Evolutionary conservation across 2,888 invertebrate species (phyloP).

Genomic region (Pterostichus madidus): DNA sequence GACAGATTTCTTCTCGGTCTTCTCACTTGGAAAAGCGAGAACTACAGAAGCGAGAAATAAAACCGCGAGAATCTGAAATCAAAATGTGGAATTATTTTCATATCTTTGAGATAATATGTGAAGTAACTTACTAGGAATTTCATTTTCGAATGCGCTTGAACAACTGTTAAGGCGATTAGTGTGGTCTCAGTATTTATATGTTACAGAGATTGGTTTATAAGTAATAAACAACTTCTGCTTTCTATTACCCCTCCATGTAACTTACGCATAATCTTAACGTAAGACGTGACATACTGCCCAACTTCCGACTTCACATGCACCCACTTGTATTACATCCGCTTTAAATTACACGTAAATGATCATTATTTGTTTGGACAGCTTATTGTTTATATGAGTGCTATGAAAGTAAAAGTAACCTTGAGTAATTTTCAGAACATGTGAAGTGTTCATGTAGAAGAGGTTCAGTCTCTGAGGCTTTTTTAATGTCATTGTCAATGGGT

Average conservation of each 20-base stretch:
- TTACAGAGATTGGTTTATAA: slow-evolving; percentile 69
- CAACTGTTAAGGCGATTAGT: slow-evolving; percentile 72
- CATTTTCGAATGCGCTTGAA: slow-evolving; percentile 72
- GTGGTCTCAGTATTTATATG: slow-evolving; percentile 71
- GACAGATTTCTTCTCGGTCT: slow-evolving; percentile 71
- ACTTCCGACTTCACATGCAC: slow-evolving; percentile 41
- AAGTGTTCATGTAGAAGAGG: neutral
- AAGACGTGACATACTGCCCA: slow-evolving; percentile 55
- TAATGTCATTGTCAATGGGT: slow-evolving; percentile 64
- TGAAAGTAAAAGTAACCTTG: slow-evolving; percentile 66
- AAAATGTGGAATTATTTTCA: slow-evolving; percentile 54
- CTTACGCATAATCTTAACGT: slow-evolving; percentile 54
- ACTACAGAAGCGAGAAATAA: slow-evolving; percentile 75
- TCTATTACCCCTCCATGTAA: slow-evolving; percentile 70
- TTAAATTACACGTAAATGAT: neutral
- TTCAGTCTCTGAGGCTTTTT: neutral
- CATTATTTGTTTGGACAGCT: slow-evolving; percentile 11
- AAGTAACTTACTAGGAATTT: slow-evolving; percentile 73
- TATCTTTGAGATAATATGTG: too few species aligned
- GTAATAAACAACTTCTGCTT: slow-evolving; percentile 69
- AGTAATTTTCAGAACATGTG: slow-evolving; percentile 33
- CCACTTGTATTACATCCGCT: slow-evolving; percentile 11
- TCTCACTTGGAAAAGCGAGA: slow-evolving; percentile 73
- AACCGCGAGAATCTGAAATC: slow-evolving; percentile 73
- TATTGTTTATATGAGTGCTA: slow-evolving; percentile 10